A percentile compares a stretch with the other conserved stretches of the same genome.
These are phyloP conservation scores for Parazoanthus atlanticus DNA, from an alignment of 92 coral and sea anemone species.

Conservation along the genomic window DNA sequence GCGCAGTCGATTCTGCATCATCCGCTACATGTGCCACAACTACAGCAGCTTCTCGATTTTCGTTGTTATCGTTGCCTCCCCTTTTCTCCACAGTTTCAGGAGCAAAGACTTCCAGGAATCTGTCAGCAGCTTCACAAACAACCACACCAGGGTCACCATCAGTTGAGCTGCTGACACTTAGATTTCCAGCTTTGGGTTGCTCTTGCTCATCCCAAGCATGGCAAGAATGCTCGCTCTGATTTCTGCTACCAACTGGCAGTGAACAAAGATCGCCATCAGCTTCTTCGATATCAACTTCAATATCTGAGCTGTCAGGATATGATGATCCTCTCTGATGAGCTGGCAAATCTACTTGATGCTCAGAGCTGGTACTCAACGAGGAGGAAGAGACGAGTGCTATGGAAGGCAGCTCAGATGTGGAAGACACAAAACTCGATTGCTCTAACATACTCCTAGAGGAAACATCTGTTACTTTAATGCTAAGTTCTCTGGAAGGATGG, in stretches of 20 bases:
- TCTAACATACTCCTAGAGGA: slow-evolving; percentile 7
- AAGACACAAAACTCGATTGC: not conserved
- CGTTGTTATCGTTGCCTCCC: not conserved
- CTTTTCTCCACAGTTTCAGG: not conserved
- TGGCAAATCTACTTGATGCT: not conserved
- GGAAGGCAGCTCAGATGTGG: slow-evolving; percentile 12
- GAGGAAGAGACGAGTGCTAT: not conserved
- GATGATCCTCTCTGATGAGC: slow-evolving; percentile 56
- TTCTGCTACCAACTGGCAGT: not conserved
- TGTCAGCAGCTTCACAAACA: slow-evolving; percentile 22
- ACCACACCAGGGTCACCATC: slow-evolving; percentile 27
- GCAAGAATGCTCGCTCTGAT: slow-evolving; percentile 28
- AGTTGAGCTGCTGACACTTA: slow-evolving; percentile 14
- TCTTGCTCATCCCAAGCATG: not conserved
- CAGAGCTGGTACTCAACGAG: slow-evolving; percentile 25
- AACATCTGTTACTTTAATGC: slow-evolving; percentile 43
- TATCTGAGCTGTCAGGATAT: slow-evolving; percentile 82
- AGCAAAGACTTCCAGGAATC: slow-evolving; percentile 13
- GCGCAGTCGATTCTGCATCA: not conserved
- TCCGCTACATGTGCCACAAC: not conserved
- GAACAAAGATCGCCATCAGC: slow-evolving; percentile 27
- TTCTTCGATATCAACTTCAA: slow-evolving; percentile 84
- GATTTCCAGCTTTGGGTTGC: not conserved
- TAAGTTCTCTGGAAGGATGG: slow-evolving; percentile 35
- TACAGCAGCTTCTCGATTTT: not conserved